phyloP scores from a whole-genome alignment of 2,888 invertebrate genomes.

The Pachycephus smyrnensis region DNA sequence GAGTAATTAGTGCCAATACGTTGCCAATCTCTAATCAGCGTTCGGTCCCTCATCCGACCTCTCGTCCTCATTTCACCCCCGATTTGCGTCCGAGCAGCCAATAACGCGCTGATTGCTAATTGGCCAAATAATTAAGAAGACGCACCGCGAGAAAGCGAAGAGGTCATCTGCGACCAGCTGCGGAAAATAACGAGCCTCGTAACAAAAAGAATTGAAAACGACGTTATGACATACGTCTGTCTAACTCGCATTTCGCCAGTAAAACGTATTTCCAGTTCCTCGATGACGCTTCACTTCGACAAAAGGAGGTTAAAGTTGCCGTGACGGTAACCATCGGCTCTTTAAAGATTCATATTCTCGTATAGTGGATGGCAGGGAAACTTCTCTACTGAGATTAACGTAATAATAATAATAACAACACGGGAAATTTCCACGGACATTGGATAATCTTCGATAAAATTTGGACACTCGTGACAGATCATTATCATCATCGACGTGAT shows the following conservation, averaged over 20 bases:
- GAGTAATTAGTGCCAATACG: slow-evolving; percentile 30
- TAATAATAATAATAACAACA: background rate
- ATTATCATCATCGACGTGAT: background rate
- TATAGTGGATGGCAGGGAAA: background rate
- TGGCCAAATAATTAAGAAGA: background rate
- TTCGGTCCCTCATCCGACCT: background rate
- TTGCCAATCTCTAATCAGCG: slow-evolving; percentile 29
- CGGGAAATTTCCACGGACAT: background rate
- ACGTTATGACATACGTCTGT: background rate
- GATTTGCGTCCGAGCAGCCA: slow-evolving; percentile 22
- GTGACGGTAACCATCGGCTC: background rate
- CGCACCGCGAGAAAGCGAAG: background rate
- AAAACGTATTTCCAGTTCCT: background rate
- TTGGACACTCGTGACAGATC: too few relatives aligned
- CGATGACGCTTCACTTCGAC: background rate
- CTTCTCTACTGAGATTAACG: background rate
- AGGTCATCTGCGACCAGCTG: background rate
- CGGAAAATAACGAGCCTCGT: background rate
- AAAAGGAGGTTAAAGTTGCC: background rate
- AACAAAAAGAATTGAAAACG: background rate
- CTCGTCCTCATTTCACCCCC: background rate
- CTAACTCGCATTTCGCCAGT: background rate
- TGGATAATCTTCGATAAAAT: background rate
- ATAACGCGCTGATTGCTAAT: background rate
- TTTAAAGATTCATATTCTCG: background rate